A percentile compares a stretch with the other conserved stretches of the same genome.
phyloP scores from a whole-genome alignment of 2,113 vertebrate genomes.

The Dasyurus viverrinus region DNA sequence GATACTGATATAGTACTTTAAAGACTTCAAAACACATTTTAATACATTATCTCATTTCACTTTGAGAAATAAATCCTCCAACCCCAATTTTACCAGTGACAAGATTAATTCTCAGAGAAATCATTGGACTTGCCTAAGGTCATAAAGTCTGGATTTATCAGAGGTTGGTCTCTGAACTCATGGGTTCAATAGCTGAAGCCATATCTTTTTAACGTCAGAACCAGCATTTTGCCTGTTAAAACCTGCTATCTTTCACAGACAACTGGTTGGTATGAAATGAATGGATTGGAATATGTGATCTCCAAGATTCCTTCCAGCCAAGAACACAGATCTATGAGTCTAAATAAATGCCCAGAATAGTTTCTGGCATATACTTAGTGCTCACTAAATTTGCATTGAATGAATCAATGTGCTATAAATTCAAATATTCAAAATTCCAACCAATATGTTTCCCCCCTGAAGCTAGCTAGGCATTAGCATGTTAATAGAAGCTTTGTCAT shows the following conservation, averaged over 20 bases:
- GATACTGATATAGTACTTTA: neutral
- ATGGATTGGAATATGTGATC: neutral
- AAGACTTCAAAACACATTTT: neutral
- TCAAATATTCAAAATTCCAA: constrained; percentile 22
- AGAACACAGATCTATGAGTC: neutral
- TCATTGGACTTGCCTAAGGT: neutral
- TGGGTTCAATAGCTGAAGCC: neutral
- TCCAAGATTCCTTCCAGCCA: neutral
- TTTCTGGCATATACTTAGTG: neutral
- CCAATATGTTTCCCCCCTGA: constrained; percentile 6
- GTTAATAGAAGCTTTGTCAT: constrained; percentile 63
- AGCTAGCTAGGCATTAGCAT: constrained; percentile 34
- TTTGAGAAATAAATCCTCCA: neutral
- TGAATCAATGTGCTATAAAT: constrained; percentile 24
- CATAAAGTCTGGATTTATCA: neutral
- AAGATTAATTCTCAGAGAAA: neutral
- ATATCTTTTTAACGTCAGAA: neutral
- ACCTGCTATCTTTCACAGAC: neutral
- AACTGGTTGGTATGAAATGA: neutral
- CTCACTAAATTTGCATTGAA: constrained; percentile 28
- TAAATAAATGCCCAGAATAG: neutral
- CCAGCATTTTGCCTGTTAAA: neutral
- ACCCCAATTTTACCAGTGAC: neutral
- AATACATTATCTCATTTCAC: neutral
- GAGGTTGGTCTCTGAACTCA: neutral